These are phyloP conservation scores for Drosophila pseudoobscura DNA, from an alignment of 1,140 invertebrate species.

Conservation along the genomic window DNA sequence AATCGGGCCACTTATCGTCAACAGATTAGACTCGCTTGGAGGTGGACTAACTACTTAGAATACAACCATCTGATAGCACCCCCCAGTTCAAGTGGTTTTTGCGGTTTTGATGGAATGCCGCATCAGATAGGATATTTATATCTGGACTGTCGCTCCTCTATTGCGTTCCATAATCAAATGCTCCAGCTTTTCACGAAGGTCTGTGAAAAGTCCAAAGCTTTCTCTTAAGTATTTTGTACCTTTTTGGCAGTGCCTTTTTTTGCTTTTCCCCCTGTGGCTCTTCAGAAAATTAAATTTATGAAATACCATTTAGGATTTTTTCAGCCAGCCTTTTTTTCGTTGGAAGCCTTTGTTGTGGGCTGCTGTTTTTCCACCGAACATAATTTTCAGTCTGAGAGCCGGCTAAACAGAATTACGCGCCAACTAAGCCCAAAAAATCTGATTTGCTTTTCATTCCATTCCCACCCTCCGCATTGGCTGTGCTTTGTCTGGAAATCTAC, in stretches of 20 bases:
- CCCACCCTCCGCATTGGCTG: conserved; percentile 1
- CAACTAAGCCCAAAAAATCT: conserved; percentile 69
- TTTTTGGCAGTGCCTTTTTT: conserved; percentile 31
- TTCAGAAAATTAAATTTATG: conserved; percentile 65
- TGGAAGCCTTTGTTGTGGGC: conserved; percentile 13
- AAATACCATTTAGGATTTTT: conserved; percentile 29
- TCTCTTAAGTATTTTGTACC: conserved; percentile 2
- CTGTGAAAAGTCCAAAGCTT: conserved; percentile 14
- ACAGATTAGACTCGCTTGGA: conserved; percentile 1
- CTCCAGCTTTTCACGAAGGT: too few relatives aligned
- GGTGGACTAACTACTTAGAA: too few relatives aligned
- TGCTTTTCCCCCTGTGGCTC: not conserved
- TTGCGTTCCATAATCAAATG: not conserved
- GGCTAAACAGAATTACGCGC: conserved; percentile 62
- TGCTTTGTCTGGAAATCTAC: conserved; percentile 4
- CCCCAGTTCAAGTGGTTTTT: not conserved
- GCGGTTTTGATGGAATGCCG: too few relatives aligned
- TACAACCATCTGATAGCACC: conserved; percentile 32
- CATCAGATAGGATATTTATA: conserved; percentile 5
- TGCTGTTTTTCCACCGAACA: conserved; percentile 10
- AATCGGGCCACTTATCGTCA: conserved; percentile 7
- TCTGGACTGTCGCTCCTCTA: not conserved
- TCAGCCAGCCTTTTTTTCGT: conserved; percentile 10
- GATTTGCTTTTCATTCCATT: conserved; percentile 36
- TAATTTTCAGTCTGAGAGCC: conserved; percentile 46